These are phyloP conservation scores for Odocoileus hemionus DNA, from an alignment of 2,113 vertebrate species.

Conservation along the genomic window DNA sequence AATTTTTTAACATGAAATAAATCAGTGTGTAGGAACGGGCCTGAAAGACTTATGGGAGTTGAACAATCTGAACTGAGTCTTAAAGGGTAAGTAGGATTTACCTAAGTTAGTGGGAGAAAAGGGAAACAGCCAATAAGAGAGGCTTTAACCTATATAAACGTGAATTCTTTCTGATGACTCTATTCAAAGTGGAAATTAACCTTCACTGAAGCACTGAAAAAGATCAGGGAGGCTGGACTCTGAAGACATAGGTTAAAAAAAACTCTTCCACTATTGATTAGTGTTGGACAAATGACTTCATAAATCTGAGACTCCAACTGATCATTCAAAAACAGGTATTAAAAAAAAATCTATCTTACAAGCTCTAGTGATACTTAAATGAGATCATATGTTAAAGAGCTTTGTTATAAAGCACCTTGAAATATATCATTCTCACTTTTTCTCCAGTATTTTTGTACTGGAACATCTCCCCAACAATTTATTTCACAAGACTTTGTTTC, in stretches of 20 bases:
- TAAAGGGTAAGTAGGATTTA: not conserved
- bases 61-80: not conserved
- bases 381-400: not conserved
- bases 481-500: not conserved
- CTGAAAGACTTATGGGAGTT: not conserved
- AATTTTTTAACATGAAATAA: not conserved
- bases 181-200: not conserved
- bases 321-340: not conserved
- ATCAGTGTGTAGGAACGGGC: fast-evolving
- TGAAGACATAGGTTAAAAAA: not conserved
- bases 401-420: not conserved
- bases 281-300: not conserved
- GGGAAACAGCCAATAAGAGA: not conserved
- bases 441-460: not conserved
- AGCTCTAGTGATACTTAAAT: not conserved
- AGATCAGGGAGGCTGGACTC: not conserved
- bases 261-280: not conserved
- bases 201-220: not conserved
- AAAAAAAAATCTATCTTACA: not conserved
- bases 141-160: not conserved
- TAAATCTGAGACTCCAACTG: not conserved
- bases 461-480: not conserved
- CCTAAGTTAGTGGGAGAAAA: not conserved
- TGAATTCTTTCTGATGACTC: not conserved
- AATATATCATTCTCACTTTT: not conserved